Conservation (phyloP, 2,113 vertebrate genomes). For the Pygathrix nemaeus region DNA sequence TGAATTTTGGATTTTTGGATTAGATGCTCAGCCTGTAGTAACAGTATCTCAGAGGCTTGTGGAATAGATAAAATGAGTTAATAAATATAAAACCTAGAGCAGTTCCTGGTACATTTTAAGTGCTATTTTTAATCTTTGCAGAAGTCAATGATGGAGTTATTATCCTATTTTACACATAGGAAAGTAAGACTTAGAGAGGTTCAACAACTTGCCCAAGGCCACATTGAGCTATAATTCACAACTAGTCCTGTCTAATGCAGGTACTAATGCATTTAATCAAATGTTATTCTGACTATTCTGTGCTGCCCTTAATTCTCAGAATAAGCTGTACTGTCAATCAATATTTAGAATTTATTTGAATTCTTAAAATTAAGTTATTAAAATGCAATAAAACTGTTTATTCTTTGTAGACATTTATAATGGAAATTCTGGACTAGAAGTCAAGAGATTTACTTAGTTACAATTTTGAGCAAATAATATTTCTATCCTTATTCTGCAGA, state of each 20-base stretch:
- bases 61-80: background rate
- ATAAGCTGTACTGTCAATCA: background rate
- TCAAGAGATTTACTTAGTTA: background rate
- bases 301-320: background rate
- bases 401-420: constrained; percentile 40
- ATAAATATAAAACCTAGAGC: background rate
- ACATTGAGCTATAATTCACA: background rate
- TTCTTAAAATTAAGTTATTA: constrained; percentile 31
- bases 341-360: background rate
- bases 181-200: background rate
- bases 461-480: constrained; percentile 55
- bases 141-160: background rate
- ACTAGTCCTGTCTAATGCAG: background rate
- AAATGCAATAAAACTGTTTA: constrained; percentile 11
- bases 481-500: background rate
- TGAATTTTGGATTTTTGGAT: background rate
- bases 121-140: constrained; percentile 14
- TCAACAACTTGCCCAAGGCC: background rate
- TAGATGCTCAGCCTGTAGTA: background rate
- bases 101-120: background rate
- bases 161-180: background rate
- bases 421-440: constrained; percentile 15
- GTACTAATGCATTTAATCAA: background rate
- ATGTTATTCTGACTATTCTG: background rate
- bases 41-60: background rate